A percentile compares a stretch with the other conserved stretches of the same genome.
These are phyloP conservation scores for Rhipidura dahli DNA, from an alignment of 2,113 vertebrate species.

Conservation along the genomic window DNA sequence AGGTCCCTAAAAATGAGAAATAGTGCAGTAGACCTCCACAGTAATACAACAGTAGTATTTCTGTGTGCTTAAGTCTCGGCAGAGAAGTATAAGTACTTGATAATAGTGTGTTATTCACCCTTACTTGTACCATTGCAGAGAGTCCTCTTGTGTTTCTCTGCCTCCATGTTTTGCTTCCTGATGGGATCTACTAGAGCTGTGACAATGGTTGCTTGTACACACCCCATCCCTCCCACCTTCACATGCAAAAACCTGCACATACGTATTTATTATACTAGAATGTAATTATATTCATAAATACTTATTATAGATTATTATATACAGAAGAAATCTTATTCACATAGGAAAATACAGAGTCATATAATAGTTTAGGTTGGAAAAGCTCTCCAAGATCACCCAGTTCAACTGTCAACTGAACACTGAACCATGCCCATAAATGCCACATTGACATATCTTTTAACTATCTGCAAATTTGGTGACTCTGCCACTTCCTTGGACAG, in stretches of 20 bases:
- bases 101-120: neutral
- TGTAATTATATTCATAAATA: neutral
- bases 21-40: neutral
- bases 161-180: neutral
- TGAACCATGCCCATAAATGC: fast-evolving
- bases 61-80: neutral
- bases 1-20: neutral
- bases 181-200: neutral
- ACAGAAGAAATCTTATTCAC: neutral
- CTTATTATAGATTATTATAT: neutral
- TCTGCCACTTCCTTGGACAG: neutral
- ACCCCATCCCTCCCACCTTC: neutral
- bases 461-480: neutral
- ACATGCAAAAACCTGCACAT: neutral
- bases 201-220: neutral
- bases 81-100: neutral
- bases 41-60: neutral
- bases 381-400: neutral
- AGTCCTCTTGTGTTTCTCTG: neutral
- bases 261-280: neutral
- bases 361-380: neutral
- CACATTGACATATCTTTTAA: neutral
- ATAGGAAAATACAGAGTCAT: neutral
- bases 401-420: neutral
- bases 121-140: neutral